Percentiles rank a stretch among this genome's conserved stretches.
phyloP scores from a whole-genome alignment of 1,140 invertebrate genomes.

The Drosophila grimshawi region DNA sequence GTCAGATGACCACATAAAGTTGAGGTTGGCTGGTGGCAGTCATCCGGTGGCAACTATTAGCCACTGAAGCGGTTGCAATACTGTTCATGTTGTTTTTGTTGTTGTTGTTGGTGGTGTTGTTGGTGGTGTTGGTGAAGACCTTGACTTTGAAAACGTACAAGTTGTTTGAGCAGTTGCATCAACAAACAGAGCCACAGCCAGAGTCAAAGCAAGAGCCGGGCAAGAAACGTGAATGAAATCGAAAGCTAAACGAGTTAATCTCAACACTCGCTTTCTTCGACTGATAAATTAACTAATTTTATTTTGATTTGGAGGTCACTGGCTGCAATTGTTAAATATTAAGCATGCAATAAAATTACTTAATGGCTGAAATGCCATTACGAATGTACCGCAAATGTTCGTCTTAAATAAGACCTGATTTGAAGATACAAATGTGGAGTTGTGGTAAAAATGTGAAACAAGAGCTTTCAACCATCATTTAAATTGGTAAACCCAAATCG shows the following conservation, averaged over 20 bases:
- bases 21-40: conserved; percentile 41
- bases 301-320: conserved; percentile 33
- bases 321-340: conserved; percentile 21
- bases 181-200: neutral
- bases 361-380: neutral
- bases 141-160: conserved; percentile 66
- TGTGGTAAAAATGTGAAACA: no score
- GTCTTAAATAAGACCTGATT: neutral
- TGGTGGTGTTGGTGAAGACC: conserved; percentile 39
- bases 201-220: no score
- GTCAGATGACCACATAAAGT: conserved; percentile 37
- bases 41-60: neutral
- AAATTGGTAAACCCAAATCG: no score
- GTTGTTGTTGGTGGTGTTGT: conserved; percentile 1
- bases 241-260: conserved; percentile 56
- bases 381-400: neutral
- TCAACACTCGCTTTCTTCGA: conserved; percentile 57
- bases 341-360: conserved; percentile 32
- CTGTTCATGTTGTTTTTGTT: conserved; percentile 12
- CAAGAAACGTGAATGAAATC: conserved; percentile 22
- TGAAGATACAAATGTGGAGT: neutral
- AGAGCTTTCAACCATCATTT: no score
- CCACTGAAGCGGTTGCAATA: conserved; percentile 7
- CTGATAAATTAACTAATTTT: conserved; percentile 23
- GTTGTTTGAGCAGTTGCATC: conserved; percentile 33